These are phyloP conservation scores for Oligia latruncula DNA, from an alignment of 2,888 invertebrate genomes.

Conservation along the genomic window DNA sequence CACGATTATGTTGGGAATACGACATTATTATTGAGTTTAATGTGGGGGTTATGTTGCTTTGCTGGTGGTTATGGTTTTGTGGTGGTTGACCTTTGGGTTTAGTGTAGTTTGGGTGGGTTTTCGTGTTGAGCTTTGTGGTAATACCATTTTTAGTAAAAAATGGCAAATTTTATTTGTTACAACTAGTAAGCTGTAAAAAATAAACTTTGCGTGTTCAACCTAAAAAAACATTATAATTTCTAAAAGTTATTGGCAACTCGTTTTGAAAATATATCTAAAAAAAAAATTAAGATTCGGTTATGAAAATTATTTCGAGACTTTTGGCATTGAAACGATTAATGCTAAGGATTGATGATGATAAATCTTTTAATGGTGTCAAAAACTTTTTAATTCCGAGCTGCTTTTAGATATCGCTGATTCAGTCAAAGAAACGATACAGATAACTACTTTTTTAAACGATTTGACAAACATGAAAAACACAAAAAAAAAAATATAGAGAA, in stretches of 20 bases:
- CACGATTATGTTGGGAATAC: slow-evolving; percentile 64
- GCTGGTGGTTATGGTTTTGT: background rate
- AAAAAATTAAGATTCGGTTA: too few species aligned
- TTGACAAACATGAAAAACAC: background rate
- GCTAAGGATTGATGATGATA: background rate
- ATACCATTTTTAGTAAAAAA: background rate
- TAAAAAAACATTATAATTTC: background rate
- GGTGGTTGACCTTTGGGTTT: background rate
- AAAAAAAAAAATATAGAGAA: background rate
- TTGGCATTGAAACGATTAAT: background rate
- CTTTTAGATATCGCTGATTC: background rate
- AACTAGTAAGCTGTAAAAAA: background rate
- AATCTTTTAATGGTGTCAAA: background rate
- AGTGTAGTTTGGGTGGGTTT: background rate
- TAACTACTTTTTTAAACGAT: background rate
- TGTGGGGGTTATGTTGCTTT: slow-evolving; percentile 14
- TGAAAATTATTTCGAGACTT: background rate
- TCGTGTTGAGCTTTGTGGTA: background rate
- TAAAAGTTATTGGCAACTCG: background rate
- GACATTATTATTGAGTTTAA: slow-evolving; percentile 65
- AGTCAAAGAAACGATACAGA: background rate
- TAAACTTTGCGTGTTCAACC: background rate
- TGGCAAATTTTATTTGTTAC: too few species aligned
- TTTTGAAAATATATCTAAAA: background rate
- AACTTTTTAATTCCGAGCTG: background rate